phyloP scores from a whole-genome alignment of 2,113 vertebrate species.

The Paracanthobrama guichenoti region DNA sequence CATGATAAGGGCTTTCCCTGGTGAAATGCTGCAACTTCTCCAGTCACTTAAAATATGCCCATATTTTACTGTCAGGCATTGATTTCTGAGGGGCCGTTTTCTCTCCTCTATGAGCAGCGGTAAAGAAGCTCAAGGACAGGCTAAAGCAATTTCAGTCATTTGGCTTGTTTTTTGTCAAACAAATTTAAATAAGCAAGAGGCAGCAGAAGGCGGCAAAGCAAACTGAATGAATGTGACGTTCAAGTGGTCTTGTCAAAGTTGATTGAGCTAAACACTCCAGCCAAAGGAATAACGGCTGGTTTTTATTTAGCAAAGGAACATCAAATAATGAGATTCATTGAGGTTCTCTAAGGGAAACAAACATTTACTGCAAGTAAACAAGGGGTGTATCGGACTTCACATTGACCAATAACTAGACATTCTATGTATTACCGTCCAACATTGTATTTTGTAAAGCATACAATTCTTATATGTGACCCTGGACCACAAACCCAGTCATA shows the following conservation, averaged over 20 bases:
- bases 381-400: not conserved
- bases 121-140: conserved; percentile 39
- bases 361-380: not conserved
- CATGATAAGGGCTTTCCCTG: conserved; percentile 56
- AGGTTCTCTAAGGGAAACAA: conserved; percentile 29
- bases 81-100: conserved; percentile 38
- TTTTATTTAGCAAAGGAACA: not conserved
- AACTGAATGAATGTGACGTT: conserved; percentile 19
- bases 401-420: not conserved
- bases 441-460: not conserved
- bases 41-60: conserved; percentile 51
- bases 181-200: conserved; percentile 10
- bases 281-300: not conserved
- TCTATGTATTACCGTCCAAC: not conserved
- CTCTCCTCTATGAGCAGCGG: not conserved
- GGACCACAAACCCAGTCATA: no score
- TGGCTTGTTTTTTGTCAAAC: conserved; percentile 22
- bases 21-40: conserved; percentile 19
- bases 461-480: not conserved
- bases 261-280: not conserved
- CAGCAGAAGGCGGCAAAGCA: not conserved
- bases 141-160: conserved; percentile 38
- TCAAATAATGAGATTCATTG: not conserved
- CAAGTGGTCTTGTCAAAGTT: not conserved
- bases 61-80: conserved; percentile 55